Conservation (phyloP, 1,140 invertebrate species). For the Lutraria rhynchaena region DNA sequence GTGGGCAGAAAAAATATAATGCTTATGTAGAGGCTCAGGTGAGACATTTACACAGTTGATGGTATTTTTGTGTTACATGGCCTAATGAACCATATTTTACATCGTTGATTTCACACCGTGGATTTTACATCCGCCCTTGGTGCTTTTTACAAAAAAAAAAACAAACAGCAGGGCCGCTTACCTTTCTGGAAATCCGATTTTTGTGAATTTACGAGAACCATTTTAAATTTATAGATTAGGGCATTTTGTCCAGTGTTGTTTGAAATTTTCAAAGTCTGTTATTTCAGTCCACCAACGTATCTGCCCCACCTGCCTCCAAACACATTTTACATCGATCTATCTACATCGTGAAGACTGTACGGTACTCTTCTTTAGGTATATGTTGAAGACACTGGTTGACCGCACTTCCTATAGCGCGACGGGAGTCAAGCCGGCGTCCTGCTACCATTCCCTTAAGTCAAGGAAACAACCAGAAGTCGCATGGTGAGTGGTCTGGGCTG, state of each 20-base stretch:
- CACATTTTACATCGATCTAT: constrained; percentile 19
- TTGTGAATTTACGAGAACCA: too few relatives aligned
- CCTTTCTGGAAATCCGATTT: too few relatives aligned
- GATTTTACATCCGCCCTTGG: too few relatives aligned
- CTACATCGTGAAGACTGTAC: not conserved
- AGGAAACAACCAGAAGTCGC: constrained; percentile 9
- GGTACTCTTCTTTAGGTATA: constrained; percentile 24
- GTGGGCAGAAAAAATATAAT: too few relatives aligned
- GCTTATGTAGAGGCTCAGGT: too few relatives aligned
- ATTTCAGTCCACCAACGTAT: not conserved
- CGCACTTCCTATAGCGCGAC: constrained; percentile 7
- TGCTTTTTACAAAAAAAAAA: too few relatives aligned
- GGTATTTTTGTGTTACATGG: too few relatives aligned
- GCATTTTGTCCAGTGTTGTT: not conserved
- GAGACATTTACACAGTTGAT: too few relatives aligned
- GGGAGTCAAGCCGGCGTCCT: too few relatives aligned
- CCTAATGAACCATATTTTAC: too few relatives aligned
- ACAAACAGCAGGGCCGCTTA: too few relatives aligned
- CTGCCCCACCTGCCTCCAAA: constrained; percentile 6
- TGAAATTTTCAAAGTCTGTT: constrained; percentile 1
- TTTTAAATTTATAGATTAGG: not conserved
- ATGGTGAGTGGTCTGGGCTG: constrained; percentile 1
- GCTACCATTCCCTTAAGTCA: not conserved
- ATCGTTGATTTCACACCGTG: too few relatives aligned
- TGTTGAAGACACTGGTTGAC: constrained; percentile 29